phyloP scores from a whole-genome alignment of 2,888 invertebrate genomes.

The Suillia variegata region DNA sequence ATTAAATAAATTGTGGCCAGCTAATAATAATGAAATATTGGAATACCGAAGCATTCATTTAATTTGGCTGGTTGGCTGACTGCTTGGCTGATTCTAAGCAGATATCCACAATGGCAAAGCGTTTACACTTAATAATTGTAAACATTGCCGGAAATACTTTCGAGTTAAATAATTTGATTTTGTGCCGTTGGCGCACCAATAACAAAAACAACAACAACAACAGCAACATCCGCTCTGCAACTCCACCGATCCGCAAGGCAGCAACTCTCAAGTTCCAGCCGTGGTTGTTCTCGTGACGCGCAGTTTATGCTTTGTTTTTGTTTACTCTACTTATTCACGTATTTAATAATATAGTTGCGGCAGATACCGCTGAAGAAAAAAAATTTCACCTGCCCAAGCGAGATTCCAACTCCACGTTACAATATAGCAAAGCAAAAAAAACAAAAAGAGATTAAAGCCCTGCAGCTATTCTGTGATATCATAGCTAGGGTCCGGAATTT shows the following conservation, averaged over 20 bases:
- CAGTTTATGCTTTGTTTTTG: too few relatives aligned
- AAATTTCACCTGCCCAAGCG: constrained; percentile 1
- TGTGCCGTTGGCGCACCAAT: neutral
- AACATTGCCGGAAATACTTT: constrained; percentile 2
- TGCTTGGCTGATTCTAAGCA: neutral
- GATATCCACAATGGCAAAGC: neutral
- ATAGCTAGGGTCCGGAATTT: too few relatives aligned
- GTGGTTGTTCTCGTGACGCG: neutral
- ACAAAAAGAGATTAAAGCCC: too few relatives aligned
- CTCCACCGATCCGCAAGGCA: neutral
- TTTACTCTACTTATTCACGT: neutral
- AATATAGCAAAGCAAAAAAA: neutral
- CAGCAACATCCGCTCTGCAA: neutral
- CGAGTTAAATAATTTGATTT: neutral
- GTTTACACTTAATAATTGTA: neutral
- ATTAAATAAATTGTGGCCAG: too few relatives aligned
- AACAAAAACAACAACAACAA: neutral
- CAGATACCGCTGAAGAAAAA: too few relatives aligned
- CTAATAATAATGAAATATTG: too few relatives aligned
- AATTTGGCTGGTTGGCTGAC: too few relatives aligned
- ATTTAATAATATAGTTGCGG: neutral
- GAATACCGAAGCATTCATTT: neutral
- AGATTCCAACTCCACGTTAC: neutral
- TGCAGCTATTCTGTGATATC: too few relatives aligned
- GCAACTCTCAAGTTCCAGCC: neutral